Percentiles rank a stretch among this genome's conserved stretches.
Conservation (phyloP, 2,113 vertebrate genomes). For the Salvelinus fontinalis region DNA sequence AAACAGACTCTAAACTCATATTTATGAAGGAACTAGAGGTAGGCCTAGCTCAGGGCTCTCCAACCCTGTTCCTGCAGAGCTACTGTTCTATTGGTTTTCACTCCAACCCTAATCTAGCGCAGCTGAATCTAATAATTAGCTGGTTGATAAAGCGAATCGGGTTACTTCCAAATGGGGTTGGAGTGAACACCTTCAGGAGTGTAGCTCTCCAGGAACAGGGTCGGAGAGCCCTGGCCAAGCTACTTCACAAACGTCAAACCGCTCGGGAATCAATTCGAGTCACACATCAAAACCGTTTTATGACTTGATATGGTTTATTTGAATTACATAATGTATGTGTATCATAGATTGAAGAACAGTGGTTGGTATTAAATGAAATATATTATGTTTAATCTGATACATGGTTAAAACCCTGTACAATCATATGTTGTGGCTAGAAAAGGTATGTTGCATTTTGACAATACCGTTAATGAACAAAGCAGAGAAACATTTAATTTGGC, state of each 20-base stretch:
- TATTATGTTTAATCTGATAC: slow-evolving; percentile 73
- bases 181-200: no score
- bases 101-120: no score
- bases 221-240: no score
- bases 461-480: slow-evolving; percentile 35
- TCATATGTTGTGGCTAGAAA: slow-evolving; percentile 17
- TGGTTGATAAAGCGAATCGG: no score
- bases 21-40: no score
- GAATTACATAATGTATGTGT: slow-evolving; percentile 54
- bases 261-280: not conserved
- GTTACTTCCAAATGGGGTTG: no score
- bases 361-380: slow-evolving; percentile 69
- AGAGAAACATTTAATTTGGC: slow-evolving; percentile 32
- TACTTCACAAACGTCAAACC: not conserved
- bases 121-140: no score
- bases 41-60: no score
- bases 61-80: no score
- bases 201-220: no score
- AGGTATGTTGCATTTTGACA: slow-evolving; percentile 39
- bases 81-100: no score
- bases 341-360: slow-evolving; percentile 71
- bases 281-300: slow-evolving; percentile 7
- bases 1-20: no score
- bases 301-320: slow-evolving; percentile 64
- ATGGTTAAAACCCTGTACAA: slow-evolving; percentile 61